Evolutionary conservation across 2,797 vertebrate genomes (phyloP).

Genomic region (Hydrocynus forskahlii): DNA sequence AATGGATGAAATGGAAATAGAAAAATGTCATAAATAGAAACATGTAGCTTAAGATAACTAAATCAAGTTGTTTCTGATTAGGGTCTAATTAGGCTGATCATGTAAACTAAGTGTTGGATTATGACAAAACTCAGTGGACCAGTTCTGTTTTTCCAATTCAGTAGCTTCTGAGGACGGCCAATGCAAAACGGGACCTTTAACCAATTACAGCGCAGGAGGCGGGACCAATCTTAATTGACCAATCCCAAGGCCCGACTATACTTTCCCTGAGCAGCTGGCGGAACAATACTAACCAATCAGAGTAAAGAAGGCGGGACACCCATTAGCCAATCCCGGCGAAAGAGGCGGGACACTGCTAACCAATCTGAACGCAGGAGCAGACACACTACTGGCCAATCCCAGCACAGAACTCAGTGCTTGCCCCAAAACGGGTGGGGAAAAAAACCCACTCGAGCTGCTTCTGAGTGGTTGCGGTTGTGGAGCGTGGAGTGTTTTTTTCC

Average conservation of each 20-base stretch:
- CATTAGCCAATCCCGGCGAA: not conserved
- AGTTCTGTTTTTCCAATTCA: too few relatives aligned
- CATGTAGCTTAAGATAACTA: too few relatives aligned
- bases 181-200: too few relatives aligned
- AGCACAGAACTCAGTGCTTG: not conserved
- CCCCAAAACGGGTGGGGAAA: not conserved
- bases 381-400: not conserved
- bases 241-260: not conserved
- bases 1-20: too few relatives aligned
- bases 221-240: not conserved
- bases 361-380: not conserved
- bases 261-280: not conserved
- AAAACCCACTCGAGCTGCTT: not conserved
- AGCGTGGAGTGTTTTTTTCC: not conserved
- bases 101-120: too few relatives aligned
- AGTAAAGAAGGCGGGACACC: not conserved
- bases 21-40: too few relatives aligned
- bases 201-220: not conserved
- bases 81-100: too few relatives aligned
- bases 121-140: too few relatives aligned
- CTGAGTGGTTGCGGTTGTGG: not conserved
- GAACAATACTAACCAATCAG: not conserved
- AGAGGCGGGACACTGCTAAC: not conserved
- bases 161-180: too few relatives aligned
- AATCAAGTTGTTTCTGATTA: too few relatives aligned